These are phyloP conservation scores for Megamerina dolium DNA, from an alignment of 2,888 invertebrate genomes.

Conservation along the genomic window DNA sequence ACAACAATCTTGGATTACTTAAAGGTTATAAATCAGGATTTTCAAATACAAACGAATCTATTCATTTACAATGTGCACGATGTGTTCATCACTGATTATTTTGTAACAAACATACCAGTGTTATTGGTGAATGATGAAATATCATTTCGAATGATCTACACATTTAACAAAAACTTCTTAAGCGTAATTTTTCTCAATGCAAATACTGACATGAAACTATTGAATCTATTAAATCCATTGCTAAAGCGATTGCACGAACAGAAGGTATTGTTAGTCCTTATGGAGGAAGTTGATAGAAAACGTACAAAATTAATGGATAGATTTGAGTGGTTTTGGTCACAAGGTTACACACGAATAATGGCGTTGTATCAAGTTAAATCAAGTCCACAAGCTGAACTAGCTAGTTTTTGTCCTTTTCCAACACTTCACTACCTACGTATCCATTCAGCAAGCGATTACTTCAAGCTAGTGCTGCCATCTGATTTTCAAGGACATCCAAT, in stretches of 20 bases:
- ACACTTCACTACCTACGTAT: background rate
- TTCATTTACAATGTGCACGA: too few relatives aligned
- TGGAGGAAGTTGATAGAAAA: background rate
- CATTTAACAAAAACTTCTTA: background rate
- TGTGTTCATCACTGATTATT: too few relatives aligned
- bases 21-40: too few relatives aligned
- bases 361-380: background rate
- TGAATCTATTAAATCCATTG: too few relatives aligned
- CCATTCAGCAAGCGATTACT: background rate
- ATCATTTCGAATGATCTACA: too few relatives aligned
- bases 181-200: background rate
- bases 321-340: too few relatives aligned
- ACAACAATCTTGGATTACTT: too few relatives aligned
- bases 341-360: background rate
- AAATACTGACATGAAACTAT: background rate
- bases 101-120: too few relatives aligned
- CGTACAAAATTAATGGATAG: background rate
- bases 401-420: background rate
- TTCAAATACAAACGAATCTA: too few relatives aligned
- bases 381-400: too few relatives aligned
- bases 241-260: too few relatives aligned
- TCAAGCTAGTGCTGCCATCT: background rate
- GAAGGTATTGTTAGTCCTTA: background rate
- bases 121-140: too few relatives aligned
- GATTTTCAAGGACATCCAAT: slow-evolving; percentile 9